Percentiles rank a stretch among this genome's conserved stretches.
phyloP scores from a whole-genome alignment of 2,113 vertebrate genomes.

The Loxodonta africana region DNA sequence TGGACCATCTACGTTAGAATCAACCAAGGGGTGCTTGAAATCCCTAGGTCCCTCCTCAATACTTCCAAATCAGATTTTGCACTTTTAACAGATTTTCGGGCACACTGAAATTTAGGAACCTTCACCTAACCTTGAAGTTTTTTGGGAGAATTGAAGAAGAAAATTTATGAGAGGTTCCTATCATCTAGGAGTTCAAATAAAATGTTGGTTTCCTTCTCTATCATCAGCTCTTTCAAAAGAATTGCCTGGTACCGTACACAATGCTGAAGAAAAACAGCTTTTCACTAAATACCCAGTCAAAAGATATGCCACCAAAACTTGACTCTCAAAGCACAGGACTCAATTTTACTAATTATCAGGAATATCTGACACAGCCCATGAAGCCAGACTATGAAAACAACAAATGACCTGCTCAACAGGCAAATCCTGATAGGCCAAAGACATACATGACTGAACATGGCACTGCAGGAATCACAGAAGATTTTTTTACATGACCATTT shows the following conservation, averaged over 20 bases:
- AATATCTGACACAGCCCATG: neutral
- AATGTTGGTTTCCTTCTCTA: neutral
- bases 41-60: neutral
- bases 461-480: neutral
- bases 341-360: neutral
- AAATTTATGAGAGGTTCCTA: neutral
- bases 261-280: neutral
- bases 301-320: neutral
- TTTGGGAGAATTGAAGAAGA: neutral
- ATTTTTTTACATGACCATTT: neutral
- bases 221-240: neutral
- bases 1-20: neutral
- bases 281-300: neutral
- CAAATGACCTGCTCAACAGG: neutral
- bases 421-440: neutral
- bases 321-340: neutral
- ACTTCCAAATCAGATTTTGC: conserved; percentile 12
- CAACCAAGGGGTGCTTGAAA: neutral
- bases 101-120: neutral
- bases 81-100: neutral
- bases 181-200: conserved; percentile 27
- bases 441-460: neutral
- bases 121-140: neutral
- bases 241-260: neutral
- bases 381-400: neutral